phyloP scores from a whole-genome alignment of 2,797 vertebrate genomes.

The Borostomias antarcticus region DNA sequence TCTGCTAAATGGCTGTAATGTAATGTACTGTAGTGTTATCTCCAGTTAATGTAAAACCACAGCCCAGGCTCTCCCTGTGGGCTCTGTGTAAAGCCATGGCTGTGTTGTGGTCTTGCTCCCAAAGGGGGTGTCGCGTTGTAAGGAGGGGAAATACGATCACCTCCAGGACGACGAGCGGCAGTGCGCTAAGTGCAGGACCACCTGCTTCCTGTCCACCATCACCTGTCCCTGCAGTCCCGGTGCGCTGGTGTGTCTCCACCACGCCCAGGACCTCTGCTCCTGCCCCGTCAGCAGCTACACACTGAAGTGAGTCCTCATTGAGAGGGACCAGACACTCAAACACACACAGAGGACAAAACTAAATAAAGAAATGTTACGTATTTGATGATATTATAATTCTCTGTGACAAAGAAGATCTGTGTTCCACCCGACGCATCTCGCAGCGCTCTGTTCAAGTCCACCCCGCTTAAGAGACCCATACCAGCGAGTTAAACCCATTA shows the following conservation, averaged over 20 bases:
- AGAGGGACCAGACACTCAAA: background rate
- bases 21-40: no score
- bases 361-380: no score
- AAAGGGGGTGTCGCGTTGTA: slow-evolving; percentile 82
- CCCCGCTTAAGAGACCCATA: slow-evolving; percentile 1
- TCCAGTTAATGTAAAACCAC: background rate
- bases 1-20: no score
- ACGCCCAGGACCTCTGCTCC: slow-evolving; percentile 84
- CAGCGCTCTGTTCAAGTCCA: no score
- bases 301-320: slow-evolving; percentile 82
- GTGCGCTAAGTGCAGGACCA: slow-evolving; percentile 92
- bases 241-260: slow-evolving; percentile 89
- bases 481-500: background rate
- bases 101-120: slow-evolving; percentile 14
- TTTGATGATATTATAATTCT: no score
- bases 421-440: no score
- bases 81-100: background rate
- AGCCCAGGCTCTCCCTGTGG: background rate
- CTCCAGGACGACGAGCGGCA: slow-evolving; percentile 96
- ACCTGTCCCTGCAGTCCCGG: slow-evolving; percentile 88
- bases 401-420: background rate
- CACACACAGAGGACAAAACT: no score
- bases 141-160: slow-evolving; percentile 85
- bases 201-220: slow-evolving; percentile 94
- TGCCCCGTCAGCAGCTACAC: slow-evolving; percentile 85